A percentile compares a stretch with the other conserved stretches of the same genome.
Evolutionary conservation across 2,113 vertebrate genomes (phyloP).

Genomic region (Sylvilagus bachmani): DNA sequence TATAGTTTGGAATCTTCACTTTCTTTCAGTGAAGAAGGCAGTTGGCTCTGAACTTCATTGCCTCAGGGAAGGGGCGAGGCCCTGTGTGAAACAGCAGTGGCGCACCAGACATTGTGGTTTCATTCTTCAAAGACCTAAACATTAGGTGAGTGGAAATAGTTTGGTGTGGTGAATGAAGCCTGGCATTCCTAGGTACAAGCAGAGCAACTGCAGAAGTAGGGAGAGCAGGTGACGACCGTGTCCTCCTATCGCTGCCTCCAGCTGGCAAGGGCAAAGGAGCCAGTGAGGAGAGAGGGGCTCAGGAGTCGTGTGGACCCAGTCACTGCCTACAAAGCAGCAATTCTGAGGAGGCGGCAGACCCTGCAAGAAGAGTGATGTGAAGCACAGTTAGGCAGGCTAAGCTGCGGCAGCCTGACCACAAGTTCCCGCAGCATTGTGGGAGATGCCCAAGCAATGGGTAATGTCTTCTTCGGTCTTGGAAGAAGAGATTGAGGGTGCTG

Average conservation of each 20-base stretch:
- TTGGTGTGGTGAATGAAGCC: not conserved
- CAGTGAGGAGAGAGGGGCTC: not conserved
- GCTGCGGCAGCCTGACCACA: not conserved
- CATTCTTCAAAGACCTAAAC: not conserved
- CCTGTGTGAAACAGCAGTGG: not conserved
- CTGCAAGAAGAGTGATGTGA: not conserved
- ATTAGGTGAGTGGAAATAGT: not conserved
- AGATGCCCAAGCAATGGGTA: not conserved
- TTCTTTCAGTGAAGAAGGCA: not conserved
- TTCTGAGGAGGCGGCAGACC: not conserved
- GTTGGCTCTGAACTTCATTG: not conserved
- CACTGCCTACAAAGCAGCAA: not conserved
- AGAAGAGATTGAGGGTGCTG: not conserved
- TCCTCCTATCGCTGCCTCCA: not conserved
- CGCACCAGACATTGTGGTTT: not conserved
- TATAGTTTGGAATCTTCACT: not conserved
- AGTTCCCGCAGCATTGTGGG: not conserved
- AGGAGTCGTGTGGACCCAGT: not conserved
- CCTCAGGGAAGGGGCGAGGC: not conserved
- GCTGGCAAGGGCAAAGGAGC: not conserved
- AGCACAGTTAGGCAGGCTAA: not conserved
- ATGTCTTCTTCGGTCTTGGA: not conserved
- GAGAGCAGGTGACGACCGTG: not conserved
- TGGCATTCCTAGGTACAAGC: not conserved
- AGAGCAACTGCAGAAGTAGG: not conserved